Conservation (phyloP, 2,888 invertebrate genomes). For the Trachelus iudaicus region DNA sequence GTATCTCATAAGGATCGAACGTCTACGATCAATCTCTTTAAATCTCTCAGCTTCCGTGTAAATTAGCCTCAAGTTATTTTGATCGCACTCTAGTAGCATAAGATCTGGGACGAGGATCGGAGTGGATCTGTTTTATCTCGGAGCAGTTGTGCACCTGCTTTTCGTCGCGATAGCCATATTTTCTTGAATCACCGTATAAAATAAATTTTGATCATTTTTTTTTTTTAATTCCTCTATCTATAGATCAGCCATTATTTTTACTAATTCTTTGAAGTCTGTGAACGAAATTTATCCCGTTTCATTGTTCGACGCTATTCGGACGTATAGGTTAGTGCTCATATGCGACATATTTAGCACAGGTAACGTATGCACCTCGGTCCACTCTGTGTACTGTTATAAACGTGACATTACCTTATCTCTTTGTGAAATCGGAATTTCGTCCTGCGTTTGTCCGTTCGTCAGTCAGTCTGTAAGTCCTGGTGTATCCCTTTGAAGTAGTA, state of each 20-base stretch:
- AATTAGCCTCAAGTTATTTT: not conserved
- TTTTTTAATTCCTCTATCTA: not conserved
- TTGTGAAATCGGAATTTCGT: slow-evolving; percentile 39
- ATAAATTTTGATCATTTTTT: not conserved
- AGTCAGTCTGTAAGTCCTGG: slow-evolving; percentile 33
- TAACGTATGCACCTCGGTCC: not conserved
- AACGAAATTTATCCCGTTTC: too few species aligned
- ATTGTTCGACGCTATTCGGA: not conserved
- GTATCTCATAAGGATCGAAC: not conserved
- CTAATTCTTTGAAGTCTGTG: not conserved
- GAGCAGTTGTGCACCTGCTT: not conserved
- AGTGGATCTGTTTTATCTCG: not conserved
- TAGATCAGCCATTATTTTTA: not conserved
- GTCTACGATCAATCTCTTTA: not conserved
- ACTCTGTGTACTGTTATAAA: slow-evolving; percentile 43
- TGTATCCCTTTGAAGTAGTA: slow-evolving; percentile 18
- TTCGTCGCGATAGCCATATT: not conserved
- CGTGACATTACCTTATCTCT: slow-evolving; percentile 52
- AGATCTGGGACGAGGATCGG: not conserved
- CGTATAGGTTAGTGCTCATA: not conserved
- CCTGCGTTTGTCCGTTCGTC: slow-evolving; percentile 43
- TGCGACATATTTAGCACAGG: not conserved
- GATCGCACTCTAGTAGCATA: not conserved
- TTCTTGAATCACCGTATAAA: not conserved
- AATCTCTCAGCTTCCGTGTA: not conserved